Evolutionary conservation across 2,797 vertebrate genomes (phyloP).

Genomic region (Chaenodraco wilsoni): DNA sequence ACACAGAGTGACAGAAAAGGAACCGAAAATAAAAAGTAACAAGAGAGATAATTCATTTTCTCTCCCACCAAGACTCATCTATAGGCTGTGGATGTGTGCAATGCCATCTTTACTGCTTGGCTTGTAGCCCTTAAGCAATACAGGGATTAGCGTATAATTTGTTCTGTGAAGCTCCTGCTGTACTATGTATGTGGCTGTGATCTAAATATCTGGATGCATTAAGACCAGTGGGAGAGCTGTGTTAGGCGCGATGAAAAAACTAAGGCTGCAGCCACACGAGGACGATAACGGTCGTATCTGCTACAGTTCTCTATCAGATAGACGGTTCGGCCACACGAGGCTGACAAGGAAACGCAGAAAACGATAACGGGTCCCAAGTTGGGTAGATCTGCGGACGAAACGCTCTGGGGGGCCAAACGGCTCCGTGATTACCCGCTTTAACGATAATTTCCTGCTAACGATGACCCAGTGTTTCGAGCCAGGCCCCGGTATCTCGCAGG

Average conservation of each 20-base stretch:
- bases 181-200: constrained; percentile 44
- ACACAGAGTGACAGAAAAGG: constrained; percentile 3
- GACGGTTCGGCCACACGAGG: too few species aligned
- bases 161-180: constrained; percentile 62
- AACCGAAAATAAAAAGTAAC: constrained; percentile 28
- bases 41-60: constrained; percentile 49
- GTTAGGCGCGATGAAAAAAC: constrained; percentile 14
- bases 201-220: constrained; percentile 63
- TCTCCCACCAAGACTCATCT: constrained; percentile 49
- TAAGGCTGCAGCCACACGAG: too few species aligned
- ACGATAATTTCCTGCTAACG: too few species aligned
- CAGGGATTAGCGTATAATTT: constrained; percentile 65
- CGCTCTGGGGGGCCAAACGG: too few species aligned
- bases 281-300: too few species aligned
- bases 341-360: too few species aligned
- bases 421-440: too few species aligned
- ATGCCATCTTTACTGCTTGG: constrained; percentile 57
- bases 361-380: too few species aligned
- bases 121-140: constrained; percentile 74
- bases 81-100: constrained; percentile 43
- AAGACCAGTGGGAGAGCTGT: constrained; percentile 44
- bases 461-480: too few species aligned
- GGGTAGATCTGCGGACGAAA: too few species aligned
- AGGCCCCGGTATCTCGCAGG: too few species aligned
- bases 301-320: too few species aligned